A percentile compares a stretch with the other conserved stretches of the same genome.
Conservation (phyloP, 2,797 vertebrate genomes). For the Semaprochilodus insignis region DNA sequence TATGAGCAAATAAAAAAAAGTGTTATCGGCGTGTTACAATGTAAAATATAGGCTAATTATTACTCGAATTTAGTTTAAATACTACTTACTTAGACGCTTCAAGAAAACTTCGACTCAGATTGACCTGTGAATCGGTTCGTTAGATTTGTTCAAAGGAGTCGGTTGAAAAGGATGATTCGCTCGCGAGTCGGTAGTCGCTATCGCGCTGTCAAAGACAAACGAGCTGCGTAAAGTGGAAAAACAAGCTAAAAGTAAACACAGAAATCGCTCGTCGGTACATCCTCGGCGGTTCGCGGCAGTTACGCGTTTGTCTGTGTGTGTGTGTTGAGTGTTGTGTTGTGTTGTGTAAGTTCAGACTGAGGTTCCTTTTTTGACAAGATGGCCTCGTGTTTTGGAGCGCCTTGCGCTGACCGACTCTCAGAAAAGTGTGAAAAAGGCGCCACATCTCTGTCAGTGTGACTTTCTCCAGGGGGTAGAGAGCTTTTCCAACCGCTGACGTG, state of each 20-base stretch:
- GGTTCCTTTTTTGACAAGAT: conserved; percentile 49
- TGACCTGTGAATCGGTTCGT: neutral
- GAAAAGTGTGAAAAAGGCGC: conserved; percentile 45
- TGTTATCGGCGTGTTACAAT: no score
- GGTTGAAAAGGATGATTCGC: neutral
- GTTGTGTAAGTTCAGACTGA: conserved; percentile 18
- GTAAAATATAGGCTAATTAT: no score
- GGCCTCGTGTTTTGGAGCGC: conserved; percentile 53
- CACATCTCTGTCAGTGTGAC: conserved; percentile 20
- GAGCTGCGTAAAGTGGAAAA: conserved; percentile 42
- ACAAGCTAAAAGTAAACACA: conserved; percentile 10
- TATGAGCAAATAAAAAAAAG: no score
- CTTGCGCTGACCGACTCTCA: conserved; percentile 4
- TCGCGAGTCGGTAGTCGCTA: neutral
- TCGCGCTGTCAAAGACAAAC: conserved; percentile 48
- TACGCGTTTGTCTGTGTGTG: neutral
- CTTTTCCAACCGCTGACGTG: no score
- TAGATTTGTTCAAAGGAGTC: neutral
- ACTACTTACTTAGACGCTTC: no score
- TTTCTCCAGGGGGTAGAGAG: no score
- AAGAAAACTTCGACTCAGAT: neutral
- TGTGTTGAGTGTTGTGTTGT: conserved; percentile 1
- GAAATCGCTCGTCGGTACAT: neutral
- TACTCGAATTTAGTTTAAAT: no score
- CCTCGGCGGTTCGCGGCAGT: neutral